phyloP scores from a whole-genome alignment of 2,113 vertebrate species.

The Corvus hawaiiensis region DNA sequence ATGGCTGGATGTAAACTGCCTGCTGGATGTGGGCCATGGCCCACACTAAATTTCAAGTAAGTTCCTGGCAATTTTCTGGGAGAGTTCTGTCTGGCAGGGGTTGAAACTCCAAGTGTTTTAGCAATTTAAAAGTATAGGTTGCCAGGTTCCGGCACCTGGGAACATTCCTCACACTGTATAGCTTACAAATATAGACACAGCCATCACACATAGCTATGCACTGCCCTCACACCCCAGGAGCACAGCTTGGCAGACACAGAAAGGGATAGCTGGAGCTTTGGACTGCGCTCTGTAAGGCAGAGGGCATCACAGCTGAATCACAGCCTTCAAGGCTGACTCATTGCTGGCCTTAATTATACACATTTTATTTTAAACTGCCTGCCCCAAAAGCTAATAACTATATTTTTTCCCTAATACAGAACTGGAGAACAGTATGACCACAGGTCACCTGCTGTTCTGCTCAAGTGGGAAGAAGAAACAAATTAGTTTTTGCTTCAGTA shows the following conservation, averaged over 20 bases:
- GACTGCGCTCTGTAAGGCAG: not conserved
- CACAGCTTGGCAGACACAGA: not conserved
- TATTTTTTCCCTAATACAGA: not conserved
- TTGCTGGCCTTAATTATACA: not conserved
- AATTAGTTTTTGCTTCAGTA: not conserved
- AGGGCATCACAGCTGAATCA: not conserved
- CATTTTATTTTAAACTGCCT: not conserved
- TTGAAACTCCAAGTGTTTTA: not conserved
- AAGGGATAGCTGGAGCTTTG: not conserved
- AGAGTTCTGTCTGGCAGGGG: not conserved
- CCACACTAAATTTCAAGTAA: not conserved
- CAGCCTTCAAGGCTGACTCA: not conserved
- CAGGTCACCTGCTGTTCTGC: not conserved
- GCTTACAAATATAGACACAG: not conserved
- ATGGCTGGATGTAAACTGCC: not conserved
- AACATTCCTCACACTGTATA: not conserved
- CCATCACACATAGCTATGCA: not conserved
- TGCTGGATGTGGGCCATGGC: not conserved
- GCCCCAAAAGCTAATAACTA: not conserved
- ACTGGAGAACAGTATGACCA: not conserved
- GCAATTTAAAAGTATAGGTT: not conserved
- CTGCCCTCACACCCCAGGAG: not conserved
- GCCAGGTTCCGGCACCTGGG: accelerated
- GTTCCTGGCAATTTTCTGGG: not conserved
- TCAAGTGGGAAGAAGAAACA: not conserved